Evolutionary conservation across 2,888 invertebrate genomes (phyloP), one percentile per base, ranked within the genome.

Genomic region (Drosophila atroscutellata): DNA sequence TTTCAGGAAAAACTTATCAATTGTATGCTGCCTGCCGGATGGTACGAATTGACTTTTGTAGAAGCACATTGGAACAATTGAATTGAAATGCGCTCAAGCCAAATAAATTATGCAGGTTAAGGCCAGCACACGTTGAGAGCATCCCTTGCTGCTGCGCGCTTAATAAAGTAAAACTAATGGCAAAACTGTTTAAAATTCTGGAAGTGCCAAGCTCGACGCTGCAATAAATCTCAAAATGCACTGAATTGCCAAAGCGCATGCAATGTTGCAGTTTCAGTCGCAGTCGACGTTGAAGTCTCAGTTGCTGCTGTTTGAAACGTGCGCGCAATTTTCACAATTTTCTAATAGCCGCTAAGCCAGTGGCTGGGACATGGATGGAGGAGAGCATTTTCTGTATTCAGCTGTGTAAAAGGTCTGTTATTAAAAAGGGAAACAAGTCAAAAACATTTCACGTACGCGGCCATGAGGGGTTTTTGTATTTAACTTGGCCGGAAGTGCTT

Each of bases 321-420:
- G 86, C 71, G 77, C 83, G 87, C 86, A 89, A 87, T 89, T 86
- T 87, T 87, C 85, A 80, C 87, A 89, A 86, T 87, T 86, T 87
- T 87, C 86, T 87, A 86, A 89, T 86, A 89, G 86, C 80, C 69
- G 81, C 73, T 82, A 81, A 86, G 71, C 78, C 78, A 68, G 45
- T 70, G 50, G 26, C 6, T 34, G 42, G 37, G 32, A 11, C 26
- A 20, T 28, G 42, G 8, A 42, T 42, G 18, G 18, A 47, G 24
- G 7, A 1, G 26, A 28, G 11, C 20, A 36, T 2, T 9, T 32
- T 6, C 37, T 18, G 54, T 66, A 65, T 66, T 32, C 37, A 42
- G 20, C 45, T 42, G 49, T 47, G 61, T 32, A 32, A 50, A 51
- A 42, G 61, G 64, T 56, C 49, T 67, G 78, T 72, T 75, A 86